A percentile compares a stretch with the other conserved stretches of the same genome.
Conservation (phyloP, 2,797 vertebrate genomes). For the Sparus aurata region DNA sequence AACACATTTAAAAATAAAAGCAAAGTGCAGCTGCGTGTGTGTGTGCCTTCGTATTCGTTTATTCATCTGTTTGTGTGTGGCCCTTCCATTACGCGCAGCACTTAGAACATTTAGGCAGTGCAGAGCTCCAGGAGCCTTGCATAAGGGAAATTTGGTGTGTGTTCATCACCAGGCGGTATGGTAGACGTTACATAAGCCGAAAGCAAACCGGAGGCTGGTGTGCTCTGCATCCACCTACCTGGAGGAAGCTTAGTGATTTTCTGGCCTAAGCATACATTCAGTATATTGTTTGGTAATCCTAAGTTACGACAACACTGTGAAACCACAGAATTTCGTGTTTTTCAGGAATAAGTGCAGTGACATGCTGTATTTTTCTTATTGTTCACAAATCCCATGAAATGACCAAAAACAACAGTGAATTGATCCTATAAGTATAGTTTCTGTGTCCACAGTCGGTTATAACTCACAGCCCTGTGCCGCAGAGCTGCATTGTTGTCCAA, state of each 20-base stretch:
- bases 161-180: constrained; percentile 19
- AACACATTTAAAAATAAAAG: constrained; percentile 36
- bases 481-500: constrained; percentile 8
- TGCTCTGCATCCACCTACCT: constrained; percentile 33
- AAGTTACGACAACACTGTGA: not conserved
- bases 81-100: not conserved
- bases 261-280: constrained; percentile 26
- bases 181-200: constrained; percentile 34
- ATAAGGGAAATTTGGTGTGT: constrained; percentile 19
- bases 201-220: constrained; percentile 32
- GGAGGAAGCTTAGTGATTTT: constrained; percentile 23
- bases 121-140: constrained; percentile 17
- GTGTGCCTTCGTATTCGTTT: not conserved
- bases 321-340: not conserved
- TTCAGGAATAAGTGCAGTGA: not conserved
- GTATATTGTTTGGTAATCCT: constrained; percentile 24
- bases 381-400: constrained; percentile 13
- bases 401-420: not conserved
- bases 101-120: constrained; percentile 3
- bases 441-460: not conserved
- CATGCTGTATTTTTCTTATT: not conserved
- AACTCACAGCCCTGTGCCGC: constrained; percentile 7
- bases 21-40: constrained; percentile 20
- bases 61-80: constrained; percentile 24
- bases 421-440: not conserved